Evolutionary conservation across 1,140 invertebrate species (phyloP), one percentile per base, ranked within the genome.

Genomic region (Acyrthosiphon pisum): DNA sequence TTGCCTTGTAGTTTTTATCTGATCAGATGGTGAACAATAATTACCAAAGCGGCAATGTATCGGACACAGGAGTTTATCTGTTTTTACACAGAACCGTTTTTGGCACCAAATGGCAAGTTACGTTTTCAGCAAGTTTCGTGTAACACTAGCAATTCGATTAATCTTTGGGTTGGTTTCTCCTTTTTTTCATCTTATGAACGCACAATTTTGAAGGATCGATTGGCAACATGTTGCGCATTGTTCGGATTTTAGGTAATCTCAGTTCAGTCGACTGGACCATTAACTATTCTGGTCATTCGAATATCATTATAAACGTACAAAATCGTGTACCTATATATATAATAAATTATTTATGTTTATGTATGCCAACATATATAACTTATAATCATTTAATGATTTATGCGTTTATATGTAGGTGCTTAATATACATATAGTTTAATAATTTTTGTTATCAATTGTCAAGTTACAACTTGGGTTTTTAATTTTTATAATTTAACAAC

Each of bases 171-270:
- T 22, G 41, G 60, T 20, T 30, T 48, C n/a, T 20, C 86, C 41
- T 91, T 90, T 68, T 90, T 60, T 30, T 41, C 37, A 26, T 91
- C 37, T n/a, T 60, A 46, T 6, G 4, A 44, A 46, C 26, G 26
- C 35, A 76, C 26, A n/a, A 91, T 22, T 91, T 76, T 44, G 90
- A 91, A 91, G 41, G 56, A 68, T 46, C 56, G 89, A 60, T 60
- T 68, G 89, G 53, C 56, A 76, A 91, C 90, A 91, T 76, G 90
- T 91, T 91, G 60, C 56, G 9, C 90, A 44, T 46, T 76, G 11
- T 76, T 46, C 30, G 26, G 26, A 30, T 76, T 30, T n/a, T 14
- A 76, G 53, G 90, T 46, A 68, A 76, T 76, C 48, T 60, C 89
- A 37, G 37, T 91, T 68, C 60, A 76, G 60, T 76, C 41, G 37